Conservation (phyloP, 2,888 invertebrate species). For the Syritta pipiens region DNA sequence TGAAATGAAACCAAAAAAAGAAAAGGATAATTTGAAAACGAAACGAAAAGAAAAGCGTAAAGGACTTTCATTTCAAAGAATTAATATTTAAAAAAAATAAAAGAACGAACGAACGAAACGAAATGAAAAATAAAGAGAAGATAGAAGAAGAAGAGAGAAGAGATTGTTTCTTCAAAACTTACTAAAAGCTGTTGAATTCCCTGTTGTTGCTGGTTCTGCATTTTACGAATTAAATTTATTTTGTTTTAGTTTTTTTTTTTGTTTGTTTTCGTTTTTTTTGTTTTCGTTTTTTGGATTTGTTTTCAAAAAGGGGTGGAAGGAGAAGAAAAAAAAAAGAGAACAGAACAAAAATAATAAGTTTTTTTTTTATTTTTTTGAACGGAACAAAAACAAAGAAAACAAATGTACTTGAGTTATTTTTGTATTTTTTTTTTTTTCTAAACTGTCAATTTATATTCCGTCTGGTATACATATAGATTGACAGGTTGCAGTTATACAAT, state of each 20-base stretch:
- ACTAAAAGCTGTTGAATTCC: constrained; percentile 95
- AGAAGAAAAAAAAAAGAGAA: constrained; percentile 54
- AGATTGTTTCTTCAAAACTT: constrained; percentile 81
- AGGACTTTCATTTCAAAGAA: constrained; percentile 78
- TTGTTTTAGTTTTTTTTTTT: constrained; percentile 48
- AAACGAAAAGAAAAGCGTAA: constrained; percentile 50
- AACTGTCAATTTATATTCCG: too few relatives aligned
- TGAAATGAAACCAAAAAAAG: constrained; percentile 28
- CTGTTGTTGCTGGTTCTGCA: constrained; percentile 95
- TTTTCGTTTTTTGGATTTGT: constrained; percentile 31
- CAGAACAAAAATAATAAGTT: constrained; percentile 24
- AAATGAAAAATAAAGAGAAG: constrained; percentile 71
- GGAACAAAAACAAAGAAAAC: constrained; percentile 25
- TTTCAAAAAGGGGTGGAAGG: constrained; percentile 52
- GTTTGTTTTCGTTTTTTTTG: constrained; percentile 39
- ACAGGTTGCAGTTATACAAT: too few relatives aligned
- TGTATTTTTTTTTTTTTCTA: constrained; percentile 11
- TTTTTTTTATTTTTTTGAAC: constrained; percentile 21
- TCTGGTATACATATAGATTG: too few relatives aligned
- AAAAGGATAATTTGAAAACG: constrained; percentile 11
- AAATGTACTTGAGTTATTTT: constrained; percentile 26
- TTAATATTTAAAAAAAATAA: constrained; percentile 46
- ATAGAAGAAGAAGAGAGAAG: constrained; percentile 37
- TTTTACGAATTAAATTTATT: constrained; percentile 73
- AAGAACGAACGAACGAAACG: constrained; percentile 72